phyloP scores from a whole-genome alignment of 2,797 vertebrate genomes.

The Brotula barbata region DNA sequence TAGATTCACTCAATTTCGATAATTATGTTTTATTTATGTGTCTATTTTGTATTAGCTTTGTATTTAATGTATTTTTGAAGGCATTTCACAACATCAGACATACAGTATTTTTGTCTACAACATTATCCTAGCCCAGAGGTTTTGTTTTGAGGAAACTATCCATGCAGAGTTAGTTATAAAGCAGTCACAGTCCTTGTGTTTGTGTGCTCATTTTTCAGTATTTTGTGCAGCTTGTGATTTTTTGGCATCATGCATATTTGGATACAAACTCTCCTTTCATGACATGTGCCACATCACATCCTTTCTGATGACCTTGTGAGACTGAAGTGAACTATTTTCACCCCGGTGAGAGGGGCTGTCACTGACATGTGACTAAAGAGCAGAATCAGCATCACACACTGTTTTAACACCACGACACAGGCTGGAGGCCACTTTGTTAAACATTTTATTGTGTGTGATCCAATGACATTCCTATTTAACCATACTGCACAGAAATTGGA shows the following conservation, averaged over 20 bases:
- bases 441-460: slow-evolving; percentile 1
- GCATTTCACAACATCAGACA: too few species aligned
- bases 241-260: not conserved
- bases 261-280: slow-evolving; percentile 5
- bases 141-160: too few species aligned
- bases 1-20: too few species aligned
- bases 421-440: slow-evolving; percentile 30
- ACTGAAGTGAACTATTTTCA: slow-evolving; percentile 23
- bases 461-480: slow-evolving; percentile 49
- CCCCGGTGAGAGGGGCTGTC: slow-evolving; percentile 50
- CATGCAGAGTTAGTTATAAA: not conserved
- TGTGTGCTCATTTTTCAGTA: not conserved
- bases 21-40: too few species aligned
- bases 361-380: slow-evolving; percentile 42
- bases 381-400: slow-evolving; percentile 37
- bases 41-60: too few species aligned
- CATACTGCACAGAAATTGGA: slow-evolving; percentile 16
- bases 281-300: not conserved
- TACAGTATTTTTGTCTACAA: too few species aligned
- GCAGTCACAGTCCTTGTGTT: too few species aligned
- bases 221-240: not conserved
- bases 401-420: slow-evolving; percentile 36
- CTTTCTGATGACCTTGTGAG: slow-evolving; percentile 8
- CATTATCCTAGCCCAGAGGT: too few species aligned
- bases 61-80: too few species aligned